Conservation (phyloP, 1,140 invertebrate genomes). For the Cydia amplana region DNA sequence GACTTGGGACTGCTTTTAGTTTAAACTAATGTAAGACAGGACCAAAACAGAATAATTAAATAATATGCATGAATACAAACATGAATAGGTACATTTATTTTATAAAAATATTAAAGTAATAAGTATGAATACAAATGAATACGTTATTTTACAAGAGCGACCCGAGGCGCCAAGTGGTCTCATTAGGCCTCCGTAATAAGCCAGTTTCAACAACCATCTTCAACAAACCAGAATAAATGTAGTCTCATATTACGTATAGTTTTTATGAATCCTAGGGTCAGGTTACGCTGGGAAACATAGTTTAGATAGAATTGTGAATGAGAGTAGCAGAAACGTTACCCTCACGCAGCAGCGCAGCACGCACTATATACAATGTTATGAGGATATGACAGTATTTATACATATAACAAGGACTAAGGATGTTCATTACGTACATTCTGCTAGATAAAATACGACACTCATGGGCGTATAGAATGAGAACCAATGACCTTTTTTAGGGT, state of each 20-base stretch:
- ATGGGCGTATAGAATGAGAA: too few species aligned
- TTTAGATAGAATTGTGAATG: neutral
- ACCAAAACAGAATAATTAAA: neutral
- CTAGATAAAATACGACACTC: too few species aligned
- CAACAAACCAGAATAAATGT: neutral
- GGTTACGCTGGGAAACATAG: neutral
- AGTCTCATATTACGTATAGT: neutral
- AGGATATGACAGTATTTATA: neutral
- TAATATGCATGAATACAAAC: neutral
- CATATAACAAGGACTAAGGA: too few species aligned
- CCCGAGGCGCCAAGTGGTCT: constrained; percentile 17
- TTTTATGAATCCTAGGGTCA: neutral
- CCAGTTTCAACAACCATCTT: neutral
- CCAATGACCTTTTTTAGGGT: too few species aligned
- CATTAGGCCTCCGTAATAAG: constrained; percentile 10
- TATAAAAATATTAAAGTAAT: neutral
- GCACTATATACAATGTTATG: neutral
- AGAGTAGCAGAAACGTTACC: neutral
- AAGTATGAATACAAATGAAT: neutral
- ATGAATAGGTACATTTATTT: too few species aligned
- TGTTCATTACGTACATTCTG: too few species aligned
- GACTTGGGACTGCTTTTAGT: neutral
- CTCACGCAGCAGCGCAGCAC: too few species aligned
- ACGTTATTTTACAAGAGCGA: neutral
- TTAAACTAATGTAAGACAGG: neutral